Conservation (phyloP, 2,113 vertebrate genomes). For the Neolamprologus ventralis region DNA sequence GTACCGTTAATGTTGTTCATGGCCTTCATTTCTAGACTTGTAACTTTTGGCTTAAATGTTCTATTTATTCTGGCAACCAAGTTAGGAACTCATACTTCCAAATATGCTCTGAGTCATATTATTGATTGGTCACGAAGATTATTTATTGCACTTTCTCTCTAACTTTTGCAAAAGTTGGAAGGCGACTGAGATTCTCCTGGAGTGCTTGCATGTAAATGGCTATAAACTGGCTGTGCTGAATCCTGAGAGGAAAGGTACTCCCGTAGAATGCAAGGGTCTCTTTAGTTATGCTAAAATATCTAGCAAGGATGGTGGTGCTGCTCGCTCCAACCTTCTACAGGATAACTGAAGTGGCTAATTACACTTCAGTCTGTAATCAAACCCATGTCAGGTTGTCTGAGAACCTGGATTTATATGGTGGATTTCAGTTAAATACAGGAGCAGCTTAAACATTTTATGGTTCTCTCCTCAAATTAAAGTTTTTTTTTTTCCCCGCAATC, state of each 20-base stretch:
- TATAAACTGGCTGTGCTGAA: not conserved
- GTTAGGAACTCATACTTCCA: conserved; percentile 29
- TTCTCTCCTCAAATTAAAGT: conserved; percentile 71
- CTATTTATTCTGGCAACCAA: conserved; percentile 47
- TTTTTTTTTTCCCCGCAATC: conserved; percentile 36
- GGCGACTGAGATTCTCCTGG: not conserved
- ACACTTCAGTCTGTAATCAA: conserved; percentile 69
- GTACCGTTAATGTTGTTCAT: conserved; percentile 47
- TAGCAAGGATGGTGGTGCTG: not conserved
- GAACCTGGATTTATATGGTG: conserved; percentile 61
- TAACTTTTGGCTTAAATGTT: conserved; percentile 39
- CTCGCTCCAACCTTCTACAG: conserved; percentile 6
- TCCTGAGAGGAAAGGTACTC: conserved; percentile 2
- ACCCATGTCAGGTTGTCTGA: conserved; percentile 65
- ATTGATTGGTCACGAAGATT: conserved; percentile 50
- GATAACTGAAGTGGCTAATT: conserved; percentile 69
- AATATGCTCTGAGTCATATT: conserved; percentile 46
- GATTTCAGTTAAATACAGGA: conserved; percentile 63
- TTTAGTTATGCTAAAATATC: conserved; percentile 29
- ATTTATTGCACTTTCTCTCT: conserved; percentile 41
- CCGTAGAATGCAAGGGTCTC: not conserved
- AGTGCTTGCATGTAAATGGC: conserved; percentile 14
- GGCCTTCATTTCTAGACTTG: conserved; percentile 40
- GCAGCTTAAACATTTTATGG: conserved; percentile 70
- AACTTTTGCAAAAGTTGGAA: conserved; percentile 25